These are phyloP conservation scores for Plagodis pulveraria DNA, from an alignment of 2,888 invertebrate genomes.

Conservation along the genomic window DNA sequence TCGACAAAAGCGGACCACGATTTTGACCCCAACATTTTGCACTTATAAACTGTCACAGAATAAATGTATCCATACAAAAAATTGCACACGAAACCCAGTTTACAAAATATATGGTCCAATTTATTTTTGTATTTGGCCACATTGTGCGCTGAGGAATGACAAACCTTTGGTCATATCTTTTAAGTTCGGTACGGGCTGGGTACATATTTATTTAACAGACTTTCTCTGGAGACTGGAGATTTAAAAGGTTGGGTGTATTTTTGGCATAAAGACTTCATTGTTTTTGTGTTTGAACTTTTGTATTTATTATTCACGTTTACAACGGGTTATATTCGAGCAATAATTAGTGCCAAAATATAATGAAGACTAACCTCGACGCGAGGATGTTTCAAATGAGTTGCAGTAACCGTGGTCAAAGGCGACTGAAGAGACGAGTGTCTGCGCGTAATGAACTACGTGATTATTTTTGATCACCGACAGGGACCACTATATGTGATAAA, in stretches of 20 bases:
- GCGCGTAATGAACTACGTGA: too few relatives aligned
- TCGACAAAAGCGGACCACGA: slow-evolving; percentile 22
- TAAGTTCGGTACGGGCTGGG: slow-evolving; percentile 14
- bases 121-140: slow-evolving; percentile 31
- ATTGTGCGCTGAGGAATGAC: slow-evolving; percentile 38
- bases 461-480: too few relatives aligned
- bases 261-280: slow-evolving; percentile 24
- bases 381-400: too few relatives aligned
- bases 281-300: slow-evolving; percentile 14
- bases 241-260: slow-evolving; percentile 39
- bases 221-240: slow-evolving; percentile 38
- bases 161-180: slow-evolving; percentile 33
- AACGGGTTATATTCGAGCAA: too few relatives aligned
- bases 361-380: too few relatives aligned
- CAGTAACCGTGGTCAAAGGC: too few relatives aligned
- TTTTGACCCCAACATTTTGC: slow-evolving; percentile 18
- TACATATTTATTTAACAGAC: slow-evolving; percentile 31
- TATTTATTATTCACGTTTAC: too few relatives aligned
- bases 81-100: slow-evolving; percentile 26
- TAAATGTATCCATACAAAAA: slow-evolving; percentile 26
- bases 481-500: too few relatives aligned
- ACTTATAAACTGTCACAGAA: slow-evolving; percentile 20
- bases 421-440: too few relatives aligned
- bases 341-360: too few relatives aligned
- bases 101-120: slow-evolving; percentile 32